Evolutionary conservation across 2,797 vertebrate genomes (phyloP), one percentile per base, ranked within the genome.

Genomic region (Falco concolor): DNA sequence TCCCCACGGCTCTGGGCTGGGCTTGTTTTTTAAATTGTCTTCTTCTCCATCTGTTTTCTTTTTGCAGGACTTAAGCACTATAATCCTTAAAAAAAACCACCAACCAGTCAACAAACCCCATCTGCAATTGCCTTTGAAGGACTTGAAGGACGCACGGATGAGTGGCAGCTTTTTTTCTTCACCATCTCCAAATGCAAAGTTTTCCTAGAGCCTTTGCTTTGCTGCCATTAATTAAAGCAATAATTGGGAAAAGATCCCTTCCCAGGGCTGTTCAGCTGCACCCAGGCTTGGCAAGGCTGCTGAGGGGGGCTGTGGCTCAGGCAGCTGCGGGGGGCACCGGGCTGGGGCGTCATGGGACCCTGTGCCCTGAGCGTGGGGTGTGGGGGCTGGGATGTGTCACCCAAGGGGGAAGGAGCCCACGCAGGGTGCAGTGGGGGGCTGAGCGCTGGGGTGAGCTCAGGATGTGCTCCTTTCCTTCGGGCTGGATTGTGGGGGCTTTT

Each of bases 41-140:
- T 54, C 65, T 78, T 60, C 44, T 56, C 75, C 92, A 85, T 89
- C 65, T 92, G 65, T 70, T 94, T 91, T 89, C 81, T 87, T 74
- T 89, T 83, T 81, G 42, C 52, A 34, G 61, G 81, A 44, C 8
- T 77, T 32, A 12, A 61, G 17, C 24, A 34, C 30, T 47, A 61
- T 13, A 89, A 75, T 72, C 25, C 70, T 75, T 27, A 61, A 23
- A 32, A 34, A 24, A 27, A 20, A n/a, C 3, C 23, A n/a, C 3
- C 30, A 25, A n/a, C 3, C 30, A 25, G 20, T 20, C 45, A 45
- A 21, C 38, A 79, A 20, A 5, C 1, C 16, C 61, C 40, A 2
- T 56, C 75, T 57, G 21, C n/a, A 60, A 89, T 21, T 1, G 42
- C 60, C 53, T 94, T 84, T 87, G 92, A 77, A 89, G 34, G 72